phyloP scores from a whole-genome alignment of 2,888 invertebrate genomes.

The Cephus runcator region DNA sequence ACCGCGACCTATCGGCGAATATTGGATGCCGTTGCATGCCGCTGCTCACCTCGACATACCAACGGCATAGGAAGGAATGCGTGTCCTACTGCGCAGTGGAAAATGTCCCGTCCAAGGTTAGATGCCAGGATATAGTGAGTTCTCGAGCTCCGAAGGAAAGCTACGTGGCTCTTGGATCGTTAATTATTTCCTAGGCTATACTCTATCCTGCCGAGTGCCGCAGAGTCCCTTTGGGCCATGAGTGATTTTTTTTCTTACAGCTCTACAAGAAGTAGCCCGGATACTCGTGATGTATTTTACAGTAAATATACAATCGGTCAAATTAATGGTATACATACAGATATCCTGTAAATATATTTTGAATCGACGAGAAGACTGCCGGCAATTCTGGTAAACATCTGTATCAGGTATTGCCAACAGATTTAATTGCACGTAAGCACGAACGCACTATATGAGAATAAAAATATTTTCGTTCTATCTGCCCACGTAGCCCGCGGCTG shows the following conservation, averaged over 20 bases:
- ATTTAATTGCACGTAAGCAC: too few relatives aligned
- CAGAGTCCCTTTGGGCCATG: not conserved
- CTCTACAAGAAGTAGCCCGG: not conserved
- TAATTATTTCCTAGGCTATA: not conserved
- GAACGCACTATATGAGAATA: not conserved
- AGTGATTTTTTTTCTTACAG: not conserved
- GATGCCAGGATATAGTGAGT: slow-evolving; percentile 27
- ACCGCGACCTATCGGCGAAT: slow-evolving; percentile 59
- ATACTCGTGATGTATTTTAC: not conserved
- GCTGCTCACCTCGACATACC: slow-evolving; percentile 60
- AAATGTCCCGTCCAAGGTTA: slow-evolving; percentile 53
- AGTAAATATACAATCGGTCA: not conserved
- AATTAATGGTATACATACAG: not conserved
- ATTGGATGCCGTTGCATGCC: slow-evolving; percentile 62
- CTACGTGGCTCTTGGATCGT: not conserved
- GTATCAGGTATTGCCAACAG: not conserved
- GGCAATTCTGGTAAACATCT: not conserved
- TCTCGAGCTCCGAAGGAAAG: not conserved
- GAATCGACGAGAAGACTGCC: not conserved
- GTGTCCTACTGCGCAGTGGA: slow-evolving; percentile 53
- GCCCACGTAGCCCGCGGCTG: not conserved
- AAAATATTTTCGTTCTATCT: not conserved
- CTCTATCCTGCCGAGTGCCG: not conserved
- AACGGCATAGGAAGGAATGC: slow-evolving; percentile 56
- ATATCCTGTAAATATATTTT: not conserved